Base-by-base conservation (phyloP, 2,113 vertebrate genomes). In the Prionailurus viverrinus region DNA sequence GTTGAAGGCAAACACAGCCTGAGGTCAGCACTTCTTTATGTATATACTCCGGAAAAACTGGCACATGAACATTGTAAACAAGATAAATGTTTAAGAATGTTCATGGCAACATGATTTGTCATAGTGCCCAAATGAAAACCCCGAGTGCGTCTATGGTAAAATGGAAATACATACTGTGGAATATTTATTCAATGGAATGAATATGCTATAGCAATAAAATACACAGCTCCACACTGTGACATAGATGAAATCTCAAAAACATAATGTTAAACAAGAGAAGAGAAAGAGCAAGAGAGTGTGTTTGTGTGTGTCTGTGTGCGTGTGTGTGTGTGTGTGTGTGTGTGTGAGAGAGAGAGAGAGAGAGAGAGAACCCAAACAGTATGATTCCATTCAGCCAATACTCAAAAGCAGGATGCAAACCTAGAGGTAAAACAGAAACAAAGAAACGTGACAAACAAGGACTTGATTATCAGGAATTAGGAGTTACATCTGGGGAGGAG, bases 221-320 rank as follows among this genome's bases (percentile, higher is more conserved):
- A 80, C 69, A 94, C 81, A 91, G 33, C 6, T 61, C 51, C 33
- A 84, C 31, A 71, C 36, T 45, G n/a, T 58, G 65, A 53, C 9
- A 25, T 91, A 53, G 31, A 73, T 85, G 33, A 63, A 80, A 85
- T 71, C 41, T 90, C 85, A 84, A 61, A 96, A 96, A 91, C 27
- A 68, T 39, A 61, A 74, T 45, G 48, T 55, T 68, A 27, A 66
- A 33, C 27, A 55, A 39, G 66, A 76, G 73, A 89, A 23, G 18
- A 89, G 19, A 90, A 41, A 61, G 41, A 91, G 39, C 39, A 31
- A 63, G 25, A n/a, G 29, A 39, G 18, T 48, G 16, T 55, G 55
- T 58, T 18, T 58, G 53, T 53, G 15, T 53, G 53, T 53, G 53
- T 53, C 14, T 53, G 7, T 45, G 29, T 53, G 27, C 21, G 11